Base-by-base conservation (phyloP, 2,113 vertebrate genomes). In the Callipepla squamata region DNA sequence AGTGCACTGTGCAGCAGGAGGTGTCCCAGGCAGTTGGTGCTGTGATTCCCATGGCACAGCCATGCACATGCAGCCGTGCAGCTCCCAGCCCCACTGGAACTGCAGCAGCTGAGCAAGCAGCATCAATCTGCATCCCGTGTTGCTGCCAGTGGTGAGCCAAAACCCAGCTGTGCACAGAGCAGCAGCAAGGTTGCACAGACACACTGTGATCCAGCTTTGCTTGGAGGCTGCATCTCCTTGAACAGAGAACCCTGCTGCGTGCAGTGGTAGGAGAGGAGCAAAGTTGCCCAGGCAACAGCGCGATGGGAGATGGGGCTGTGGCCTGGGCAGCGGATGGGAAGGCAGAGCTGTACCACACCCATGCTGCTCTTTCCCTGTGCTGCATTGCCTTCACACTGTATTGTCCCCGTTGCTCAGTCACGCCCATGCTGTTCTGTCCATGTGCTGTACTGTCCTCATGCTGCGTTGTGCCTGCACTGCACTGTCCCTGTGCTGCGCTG, bases 241-340 rank as follows among this genome's bases (percentile, higher is more conserved):
- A 36, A 66, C 40, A 2, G 4, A 5, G 22, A 4, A 0, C 3
- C 77, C 13, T 61, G 65, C 67, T 32, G 42, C 0, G 9, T 32
- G 68, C 2, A 34, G 73, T 73, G 67, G 67, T 59, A 53, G 73
- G 45, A 81, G 32, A 18, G 45, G 38, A 62, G 79, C 38, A 59
- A 8, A 0, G 84, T 95, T 96, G 90, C 91, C 92, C 26, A 77
- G 87, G 94, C 63, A 90, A 95, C 78, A 25, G 1, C 21, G 53
- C 0, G 13, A 10, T 10, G 11, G 30, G 58, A 79, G 87, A 74
- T 19, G 55, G 55, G 55, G 30, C 55, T 7, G 55, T 20, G 30
- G 30, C 55, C 18, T 17, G 32, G 32, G 32, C 32, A 34, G 57
- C 11, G 6, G 7, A 7, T 25, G 25, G 61, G 61, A 40, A 40